Conservation (phyloP, 2,113 vertebrate genomes). For the Hippocampus abdominalis region DNA sequence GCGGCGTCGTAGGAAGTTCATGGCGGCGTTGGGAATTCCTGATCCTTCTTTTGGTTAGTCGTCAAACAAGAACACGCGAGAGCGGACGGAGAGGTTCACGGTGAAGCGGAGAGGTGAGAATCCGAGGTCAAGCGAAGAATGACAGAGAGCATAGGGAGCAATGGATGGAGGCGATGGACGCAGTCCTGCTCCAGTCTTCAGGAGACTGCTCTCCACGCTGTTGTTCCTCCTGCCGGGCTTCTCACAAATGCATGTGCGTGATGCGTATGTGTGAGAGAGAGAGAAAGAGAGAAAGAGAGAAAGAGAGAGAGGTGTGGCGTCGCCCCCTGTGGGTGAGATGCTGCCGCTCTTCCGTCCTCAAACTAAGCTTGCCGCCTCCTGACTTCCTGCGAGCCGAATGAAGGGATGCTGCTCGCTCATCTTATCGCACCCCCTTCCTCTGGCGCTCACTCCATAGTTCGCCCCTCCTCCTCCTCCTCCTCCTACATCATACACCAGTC, state of each 20-base stretch:
- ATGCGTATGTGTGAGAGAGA: conserved; percentile 16
- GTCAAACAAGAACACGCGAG: conserved; percentile 7
- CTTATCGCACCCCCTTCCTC: conserved; percentile 36
- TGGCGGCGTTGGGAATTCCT: conserved; percentile 66
- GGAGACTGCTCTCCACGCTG: conserved; percentile 60
- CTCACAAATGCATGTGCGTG: conserved; percentile 44
- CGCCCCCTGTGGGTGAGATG: conserved; percentile 53
- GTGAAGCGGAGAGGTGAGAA: conserved; percentile 4
- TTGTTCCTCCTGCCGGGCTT: conserved; percentile 48
- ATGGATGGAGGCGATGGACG: conserved; percentile 47
- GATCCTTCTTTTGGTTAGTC: conserved; percentile 25
- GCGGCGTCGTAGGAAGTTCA: conserved; percentile 95
- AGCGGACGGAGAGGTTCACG: conserved; percentile 9
- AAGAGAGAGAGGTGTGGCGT: conserved; percentile 34
- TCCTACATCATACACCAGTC: conserved; percentile 60
- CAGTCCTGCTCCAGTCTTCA: conserved; percentile 62
- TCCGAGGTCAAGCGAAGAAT: conserved; percentile 40
- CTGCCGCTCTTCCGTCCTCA: conserved; percentile 40
- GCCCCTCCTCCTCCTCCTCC: conserved; percentile 33
- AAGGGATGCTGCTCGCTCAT: conserved; percentile 62
- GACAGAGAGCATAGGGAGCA: conserved; percentile 32
- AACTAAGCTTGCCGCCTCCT: conserved; percentile 48
- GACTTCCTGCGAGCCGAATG: conserved; percentile 53
- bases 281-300: too few relatives aligned
- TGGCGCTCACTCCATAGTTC: conserved; percentile 21